phyloP scores from a whole-genome alignment of 2,113 vertebrate genomes.

The Xerus inauris region DNA sequence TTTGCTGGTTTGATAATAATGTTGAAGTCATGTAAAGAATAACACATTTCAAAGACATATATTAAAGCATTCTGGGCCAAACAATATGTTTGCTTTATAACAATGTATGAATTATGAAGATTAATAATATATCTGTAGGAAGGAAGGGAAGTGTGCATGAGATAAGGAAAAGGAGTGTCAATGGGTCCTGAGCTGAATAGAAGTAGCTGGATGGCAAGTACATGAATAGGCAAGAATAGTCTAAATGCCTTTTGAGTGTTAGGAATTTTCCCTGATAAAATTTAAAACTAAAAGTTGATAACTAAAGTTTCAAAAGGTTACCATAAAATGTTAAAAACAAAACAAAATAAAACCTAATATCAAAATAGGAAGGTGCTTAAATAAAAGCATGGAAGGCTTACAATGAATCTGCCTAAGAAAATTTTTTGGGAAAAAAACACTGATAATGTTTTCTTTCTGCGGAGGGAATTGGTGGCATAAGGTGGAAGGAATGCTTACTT shows the following conservation, averaged over 20 bases:
- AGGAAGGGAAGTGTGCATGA: background rate
- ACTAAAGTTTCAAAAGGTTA: background rate
- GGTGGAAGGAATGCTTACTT: constrained; percentile 10
- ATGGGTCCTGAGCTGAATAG: background rate
- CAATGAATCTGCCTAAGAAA: background rate
- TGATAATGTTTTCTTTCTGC: background rate
- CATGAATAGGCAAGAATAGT: too few relatives aligned
- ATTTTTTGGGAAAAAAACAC: background rate
- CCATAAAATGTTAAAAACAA: background rate
- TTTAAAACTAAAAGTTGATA: constrained; percentile 26
- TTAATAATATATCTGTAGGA: background rate
- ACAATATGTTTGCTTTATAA: background rate
- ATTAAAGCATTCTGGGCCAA: background rate
- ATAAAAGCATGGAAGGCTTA: background rate
- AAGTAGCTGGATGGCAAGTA: background rate
- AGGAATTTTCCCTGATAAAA: constrained; percentile 12
- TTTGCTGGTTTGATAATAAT: constrained; percentile 36
- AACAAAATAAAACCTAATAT: background rate
- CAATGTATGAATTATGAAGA: background rate
- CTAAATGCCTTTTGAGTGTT: background rate
- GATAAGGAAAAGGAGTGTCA: background rate
- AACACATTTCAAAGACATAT: background rate
- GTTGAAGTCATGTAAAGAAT: background rate
- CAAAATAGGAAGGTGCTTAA: background rate
- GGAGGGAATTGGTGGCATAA: background rate